phyloP scores from a whole-genome alignment of 2,888 invertebrate species.

The Lissocephala sabroskyi region DNA sequence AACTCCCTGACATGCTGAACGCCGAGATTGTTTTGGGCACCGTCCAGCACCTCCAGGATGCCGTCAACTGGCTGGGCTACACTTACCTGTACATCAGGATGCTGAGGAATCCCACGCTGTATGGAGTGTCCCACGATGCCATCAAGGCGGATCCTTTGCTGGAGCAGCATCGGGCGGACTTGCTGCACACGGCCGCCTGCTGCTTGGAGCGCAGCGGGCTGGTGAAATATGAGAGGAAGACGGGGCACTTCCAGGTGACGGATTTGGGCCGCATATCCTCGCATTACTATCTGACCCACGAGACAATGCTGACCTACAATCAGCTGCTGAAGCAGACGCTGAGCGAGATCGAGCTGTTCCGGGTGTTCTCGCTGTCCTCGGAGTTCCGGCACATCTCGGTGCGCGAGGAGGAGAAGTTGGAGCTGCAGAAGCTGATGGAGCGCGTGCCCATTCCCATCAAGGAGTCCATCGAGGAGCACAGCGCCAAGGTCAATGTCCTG shows the following conservation, averaged over 20 bases:
- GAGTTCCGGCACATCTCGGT: slow-evolving; percentile 96
- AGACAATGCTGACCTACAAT: slow-evolving; percentile 97
- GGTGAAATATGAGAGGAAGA: slow-evolving; percentile 94
- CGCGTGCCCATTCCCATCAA: slow-evolving; percentile 99
- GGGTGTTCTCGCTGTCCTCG: slow-evolving; percentile 97
- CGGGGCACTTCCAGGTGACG: slow-evolving; percentile 90
- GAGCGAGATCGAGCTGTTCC: slow-evolving; percentile 96
- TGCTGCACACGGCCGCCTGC: slow-evolving; percentile 95
- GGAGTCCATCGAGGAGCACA: slow-evolving; percentile 96
- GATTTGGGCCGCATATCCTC: slow-evolving; percentile 98
- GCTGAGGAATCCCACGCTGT: slow-evolving; percentile 90
- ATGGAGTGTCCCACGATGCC: slow-evolving; percentile 88
- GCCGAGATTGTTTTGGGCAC: slow-evolving; percentile 98
- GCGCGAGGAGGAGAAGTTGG: slow-evolving; percentile 96
- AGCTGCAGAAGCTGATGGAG: slow-evolving; percentile 91
- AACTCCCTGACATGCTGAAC: slow-evolving; percentile 96
- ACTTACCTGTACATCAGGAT: slow-evolving; percentile 97
- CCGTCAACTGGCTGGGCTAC: slow-evolving; percentile 94
- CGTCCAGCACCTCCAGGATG: slow-evolving; percentile 88
- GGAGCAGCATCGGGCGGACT: slow-evolving; percentile 92
- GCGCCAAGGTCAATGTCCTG: slow-evolving; percentile 95
- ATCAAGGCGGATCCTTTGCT: slow-evolving; percentile 87
- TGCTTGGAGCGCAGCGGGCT: slow-evolving; percentile 95
- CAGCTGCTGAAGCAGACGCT: slow-evolving; percentile 96
- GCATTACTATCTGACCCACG: slow-evolving; percentile 98